Evolutionary conservation across 2,113 vertebrate species (phyloP).

Genomic region (Caranx melampygus): DNA sequence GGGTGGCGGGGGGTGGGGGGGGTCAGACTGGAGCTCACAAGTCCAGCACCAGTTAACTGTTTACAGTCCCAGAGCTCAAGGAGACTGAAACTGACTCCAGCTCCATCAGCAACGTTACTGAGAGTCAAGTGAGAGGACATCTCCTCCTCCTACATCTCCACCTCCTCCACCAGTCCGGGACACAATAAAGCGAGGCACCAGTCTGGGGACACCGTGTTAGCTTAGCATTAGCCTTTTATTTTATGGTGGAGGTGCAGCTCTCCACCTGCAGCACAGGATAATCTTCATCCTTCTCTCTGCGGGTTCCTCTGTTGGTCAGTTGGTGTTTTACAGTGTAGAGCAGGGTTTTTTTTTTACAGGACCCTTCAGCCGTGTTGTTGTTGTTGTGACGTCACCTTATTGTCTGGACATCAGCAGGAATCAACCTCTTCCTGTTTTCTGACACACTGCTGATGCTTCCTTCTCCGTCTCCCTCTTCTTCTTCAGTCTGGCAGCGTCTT

Average conservation of each 20-base stretch:
- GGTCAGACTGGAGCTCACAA: conserved; percentile 38
- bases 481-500: neutral
- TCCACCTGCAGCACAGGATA: too few relatives aligned
- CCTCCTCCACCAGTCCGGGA: too few relatives aligned
- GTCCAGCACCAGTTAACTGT: conserved; percentile 41
- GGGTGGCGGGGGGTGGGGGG: conserved; percentile 24
- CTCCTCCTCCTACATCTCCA: too few relatives aligned
- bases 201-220: too few relatives aligned
- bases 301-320: too few relatives aligned
- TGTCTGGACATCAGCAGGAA: conserved; percentile 68
- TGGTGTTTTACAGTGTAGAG: too few relatives aligned
- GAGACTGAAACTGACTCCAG: neutral
- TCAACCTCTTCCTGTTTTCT: conserved; percentile 78
- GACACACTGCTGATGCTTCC: conserved; percentile 8
- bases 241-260: too few relatives aligned
- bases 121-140: too few relatives aligned
- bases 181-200: too few relatives aligned
- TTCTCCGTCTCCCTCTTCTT: neutral
- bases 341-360: too few relatives aligned
- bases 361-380: neutral
- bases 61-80: conserved; percentile 19
- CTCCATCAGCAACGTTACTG: neutral
- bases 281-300: too few relatives aligned
- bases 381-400: conserved; percentile 31
- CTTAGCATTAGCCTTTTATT: too few relatives aligned